Evolutionary conservation across 1,140 invertebrate genomes (phyloP), one percentile per base, ranked within the genome.

Genomic region (Euschistus heros): DNA sequence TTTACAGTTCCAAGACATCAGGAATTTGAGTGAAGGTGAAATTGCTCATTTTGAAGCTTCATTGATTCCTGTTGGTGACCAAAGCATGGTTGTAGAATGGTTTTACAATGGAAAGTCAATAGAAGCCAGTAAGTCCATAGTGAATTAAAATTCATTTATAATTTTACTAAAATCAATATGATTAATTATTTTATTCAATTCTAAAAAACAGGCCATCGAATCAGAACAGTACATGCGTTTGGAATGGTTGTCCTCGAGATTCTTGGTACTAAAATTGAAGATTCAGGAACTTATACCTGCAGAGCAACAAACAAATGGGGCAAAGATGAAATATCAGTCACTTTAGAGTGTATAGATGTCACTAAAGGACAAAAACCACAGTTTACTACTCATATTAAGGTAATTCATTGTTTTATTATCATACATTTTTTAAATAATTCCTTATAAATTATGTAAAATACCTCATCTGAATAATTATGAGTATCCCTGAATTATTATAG

Each of bases 31-130:
- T 14, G 92, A 94, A 79, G 91, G 91, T 47, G 91, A 94, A 76
- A 87, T 94, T 70, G 92, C 91, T 71, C 92, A 94, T 73, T 96
- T 95, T 74, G 94, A 97, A 77, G 94, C 92, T 17, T 92, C 90
- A 46, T 79, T 98, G 0, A 87, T 92, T 52, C 94, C 94, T 14
- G 87, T 92, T 61, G 93, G 93, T 24, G 94, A 98, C 75, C 92
- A 97, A 73, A 91, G 87, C 27, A 97, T 98, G 94, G 84, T 87
- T 27, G 91, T 98, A 27, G 93, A 98, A 80, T 99, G 95, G 95
- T 95, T 95, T 80, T 96, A 91, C 72, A 94, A 99, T 75, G 90
- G 88, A 42, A 87, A 96, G 75, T 73, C 84, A 0, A 80, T 97
- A 57, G 88, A 92, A 77, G 91, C 92, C 24, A 92, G 90, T 76